phyloP scores from a whole-genome alignment of 2,888 invertebrate species.

The Coecobrya sp. region DNA sequence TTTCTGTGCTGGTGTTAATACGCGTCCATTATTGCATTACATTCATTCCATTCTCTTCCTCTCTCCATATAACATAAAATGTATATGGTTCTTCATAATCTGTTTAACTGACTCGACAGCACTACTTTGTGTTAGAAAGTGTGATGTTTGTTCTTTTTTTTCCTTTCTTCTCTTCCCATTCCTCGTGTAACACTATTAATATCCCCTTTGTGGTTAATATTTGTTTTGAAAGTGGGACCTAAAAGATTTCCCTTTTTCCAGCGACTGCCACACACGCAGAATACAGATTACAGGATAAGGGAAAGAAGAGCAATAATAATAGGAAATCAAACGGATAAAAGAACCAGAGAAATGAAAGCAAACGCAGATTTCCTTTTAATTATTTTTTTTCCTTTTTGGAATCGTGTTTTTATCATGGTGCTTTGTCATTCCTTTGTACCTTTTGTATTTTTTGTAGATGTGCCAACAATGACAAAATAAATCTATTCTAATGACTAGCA shows the following conservation, averaged over 20 bases:
- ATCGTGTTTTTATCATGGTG: too few species aligned
- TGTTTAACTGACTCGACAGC: constrained; percentile 1
- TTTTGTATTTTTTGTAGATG: too few species aligned
- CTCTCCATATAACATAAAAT: background rate
- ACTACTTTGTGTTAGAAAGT: background rate
- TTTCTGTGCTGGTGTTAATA: constrained; percentile 1
- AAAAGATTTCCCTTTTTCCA: background rate
- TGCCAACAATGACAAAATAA: too few species aligned
- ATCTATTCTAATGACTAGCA: too few species aligned
- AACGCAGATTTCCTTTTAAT: constrained; percentile 3
- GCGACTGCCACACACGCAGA: background rate
- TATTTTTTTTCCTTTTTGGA: background rate
- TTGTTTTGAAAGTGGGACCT: constrained; percentile 1
- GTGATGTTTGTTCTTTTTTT: constrained; percentile 44
- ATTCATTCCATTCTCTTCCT: constrained; percentile 26
- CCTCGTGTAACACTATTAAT: constrained; percentile 12
- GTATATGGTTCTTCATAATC: constrained; percentile 21
- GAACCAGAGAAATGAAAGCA: background rate
- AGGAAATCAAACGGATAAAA: background rate
- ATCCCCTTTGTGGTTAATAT: constrained; percentile 29
- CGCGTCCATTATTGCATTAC: constrained; percentile 42
- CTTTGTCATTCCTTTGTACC: too few species aligned
- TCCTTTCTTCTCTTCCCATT: background rate
- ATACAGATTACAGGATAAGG: constrained; percentile 34
- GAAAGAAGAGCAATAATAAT: background rate